Percentiles rank a stretch among this genome's conserved stretches.
phyloP scores from a whole-genome alignment of 2,113 vertebrate genomes.

The Ophthalmolycus amberensis region DNA sequence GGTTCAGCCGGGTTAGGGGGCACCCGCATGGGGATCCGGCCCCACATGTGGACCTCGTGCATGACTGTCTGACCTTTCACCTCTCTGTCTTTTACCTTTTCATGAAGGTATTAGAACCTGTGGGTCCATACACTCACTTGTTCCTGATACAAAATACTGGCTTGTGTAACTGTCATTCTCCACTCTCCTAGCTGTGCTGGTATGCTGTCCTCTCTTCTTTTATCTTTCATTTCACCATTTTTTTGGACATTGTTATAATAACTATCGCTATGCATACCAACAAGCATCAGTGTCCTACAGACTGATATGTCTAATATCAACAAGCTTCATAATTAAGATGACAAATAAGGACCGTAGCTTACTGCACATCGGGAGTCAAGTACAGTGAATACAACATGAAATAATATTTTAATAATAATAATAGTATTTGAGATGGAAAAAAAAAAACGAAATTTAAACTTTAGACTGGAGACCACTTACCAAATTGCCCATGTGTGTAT shows the following conservation, averaged over 20 bases:
- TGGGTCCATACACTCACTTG: not conserved
- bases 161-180: not conserved
- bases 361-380: not conserved
- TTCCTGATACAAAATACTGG: not conserved
- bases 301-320: not conserved
- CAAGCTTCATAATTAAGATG: not conserved
- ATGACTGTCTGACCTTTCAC: conserved; percentile 57
- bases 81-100: conserved; percentile 48
- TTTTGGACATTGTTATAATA: not conserved
- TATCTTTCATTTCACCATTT: not conserved
- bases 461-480: not conserved
- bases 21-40: conserved; percentile 57
- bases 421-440: not conserved
- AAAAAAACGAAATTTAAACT: not conserved
- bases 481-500: not conserved
- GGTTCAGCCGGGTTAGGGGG: conserved; percentile 70
- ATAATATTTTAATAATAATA: not conserved
- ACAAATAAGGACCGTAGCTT: not conserved
- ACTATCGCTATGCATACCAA: not conserved
- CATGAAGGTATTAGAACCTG: conserved; percentile 7
- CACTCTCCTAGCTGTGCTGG: not conserved
- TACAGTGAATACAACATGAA: not conserved
- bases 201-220: too few relatives aligned
- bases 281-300: not conserved
- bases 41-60: conserved; percentile 67